Base-by-base conservation (phyloP, 2,888 invertebrate genomes). In the Flabesymbios commensalis region DNA sequence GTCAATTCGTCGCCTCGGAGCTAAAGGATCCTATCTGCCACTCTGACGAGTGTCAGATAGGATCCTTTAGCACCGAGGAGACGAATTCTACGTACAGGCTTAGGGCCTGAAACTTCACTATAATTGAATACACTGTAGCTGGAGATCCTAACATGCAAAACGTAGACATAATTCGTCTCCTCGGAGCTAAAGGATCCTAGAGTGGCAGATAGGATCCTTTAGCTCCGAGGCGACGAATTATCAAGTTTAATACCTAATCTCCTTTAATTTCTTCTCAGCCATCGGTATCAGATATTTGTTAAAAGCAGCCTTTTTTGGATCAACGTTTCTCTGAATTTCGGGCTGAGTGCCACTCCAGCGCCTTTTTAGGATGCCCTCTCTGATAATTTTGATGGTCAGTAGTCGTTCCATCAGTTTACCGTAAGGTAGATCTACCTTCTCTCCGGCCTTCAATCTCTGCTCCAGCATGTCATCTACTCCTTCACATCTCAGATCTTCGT, bases 331-430 rank as follows among this genome's bases (percentile, higher is more conserved):
- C n/a, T 28, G 4, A 14, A 5, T 24, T 24, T 52, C 17, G 17
- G 7, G 22, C 10, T 26, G 17, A 7, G 24, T 26, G 49, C 10
- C 10, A 7, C 10, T 26, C 10, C 10, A 22, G 7, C 33, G 7
- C n/a, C 26, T 22, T n/a, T 14, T n/a, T 32, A 29, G 0, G 3
- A 60, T 62, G 26, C 58, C 59, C 24, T 70, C 72, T n/a, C 72
- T 53, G 31, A 67, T 64, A 58, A 73, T 61, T 54, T 74, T 74
- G 26, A 82, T 64, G 3, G 74, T 73, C 45, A 82, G 67, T 36
- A 82, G 65, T 28, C 81, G 67, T 59, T 82, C 81, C 64, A 82
- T 74, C 22, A 82, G 70, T 63, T 82, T 82, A 2, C 82, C 82
- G 62, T 76, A 76, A 17, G 78, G 74, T 41, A 82, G 64, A 28